Evolutionary conservation across 2,113 vertebrate genomes (phyloP).

Genomic region (Anseranas semipalmata): DNA sequence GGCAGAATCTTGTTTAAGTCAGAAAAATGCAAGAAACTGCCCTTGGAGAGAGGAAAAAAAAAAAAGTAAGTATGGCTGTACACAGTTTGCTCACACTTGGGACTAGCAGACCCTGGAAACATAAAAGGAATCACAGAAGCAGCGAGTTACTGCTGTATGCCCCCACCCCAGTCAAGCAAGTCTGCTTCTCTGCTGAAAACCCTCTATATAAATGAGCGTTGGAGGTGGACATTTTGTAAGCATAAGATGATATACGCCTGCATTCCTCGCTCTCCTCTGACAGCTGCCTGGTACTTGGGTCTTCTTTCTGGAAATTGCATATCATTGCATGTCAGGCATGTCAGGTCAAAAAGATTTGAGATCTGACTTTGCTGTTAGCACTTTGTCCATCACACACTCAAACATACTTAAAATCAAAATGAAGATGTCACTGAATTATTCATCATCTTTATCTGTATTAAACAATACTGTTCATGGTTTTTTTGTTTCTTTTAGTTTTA

Average conservation of each 20-base stretch:
- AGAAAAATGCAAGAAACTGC: not conserved
- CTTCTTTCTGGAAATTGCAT: conserved; percentile 43
- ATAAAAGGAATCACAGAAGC: not conserved
- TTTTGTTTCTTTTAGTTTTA: not conserved
- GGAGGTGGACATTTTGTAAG: not conserved
- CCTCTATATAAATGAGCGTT: not conserved
- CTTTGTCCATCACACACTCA: not conserved
- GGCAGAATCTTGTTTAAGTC: not conserved
- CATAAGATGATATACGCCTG: not conserved
- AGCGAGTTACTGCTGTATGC: not conserved
- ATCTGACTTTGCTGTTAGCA: not conserved
- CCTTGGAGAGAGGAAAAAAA: not conserved
- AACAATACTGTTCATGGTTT: not conserved
- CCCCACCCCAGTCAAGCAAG: not conserved
- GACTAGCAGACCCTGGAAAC: not conserved
- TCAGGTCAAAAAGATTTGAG: not conserved
- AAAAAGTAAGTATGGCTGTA: not conserved
- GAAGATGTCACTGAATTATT: not conserved
- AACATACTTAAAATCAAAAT: not conserved
- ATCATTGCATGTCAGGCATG: not conserved
- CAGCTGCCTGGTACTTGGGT: not conserved
- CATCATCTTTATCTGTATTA: not conserved
- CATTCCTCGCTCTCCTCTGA: not conserved
- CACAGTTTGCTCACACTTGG: not conserved
- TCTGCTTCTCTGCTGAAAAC: not conserved